These are phyloP conservation scores for Mesorhabditis belari DNA, from an alignment of 2,888 invertebrate species.

Conservation along the genomic window DNA sequence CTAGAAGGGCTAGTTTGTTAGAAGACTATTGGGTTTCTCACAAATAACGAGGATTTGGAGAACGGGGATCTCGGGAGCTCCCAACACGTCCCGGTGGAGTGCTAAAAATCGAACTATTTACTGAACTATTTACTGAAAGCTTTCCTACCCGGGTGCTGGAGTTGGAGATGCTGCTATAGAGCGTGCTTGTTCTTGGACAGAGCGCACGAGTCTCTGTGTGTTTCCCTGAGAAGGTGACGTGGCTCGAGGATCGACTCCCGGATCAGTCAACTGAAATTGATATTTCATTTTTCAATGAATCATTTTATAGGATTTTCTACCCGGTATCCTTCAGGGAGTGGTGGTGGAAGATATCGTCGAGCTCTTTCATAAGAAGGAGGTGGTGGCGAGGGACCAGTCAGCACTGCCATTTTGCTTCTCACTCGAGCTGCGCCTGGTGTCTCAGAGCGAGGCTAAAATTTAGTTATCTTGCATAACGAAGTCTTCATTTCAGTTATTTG, in stretches of 20 bases:
- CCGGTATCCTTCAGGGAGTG: constrained; percentile 45
- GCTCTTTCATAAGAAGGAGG: constrained; percentile 47
- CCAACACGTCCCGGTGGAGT: background rate
- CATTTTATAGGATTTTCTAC: constrained; percentile 25
- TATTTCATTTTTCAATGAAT: background rate
- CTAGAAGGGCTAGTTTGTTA: background rate
- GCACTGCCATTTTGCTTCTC: constrained; percentile 23
- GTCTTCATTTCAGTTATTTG: too few species aligned
- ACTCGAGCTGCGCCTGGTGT: constrained; percentile 9
- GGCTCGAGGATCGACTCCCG: constrained; percentile 23
- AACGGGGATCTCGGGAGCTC: background rate
- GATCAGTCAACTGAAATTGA: constrained; percentile 26
- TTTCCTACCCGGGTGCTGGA: background rate
- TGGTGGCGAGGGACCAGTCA: constrained; percentile 41
- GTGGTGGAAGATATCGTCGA: constrained; percentile 44
- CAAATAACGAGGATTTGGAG: background rate
- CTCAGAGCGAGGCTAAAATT: background rate
- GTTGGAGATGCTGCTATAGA: background rate
- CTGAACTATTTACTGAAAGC: background rate
- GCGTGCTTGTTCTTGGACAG: constrained; percentile 11
- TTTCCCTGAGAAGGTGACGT: constrained; percentile 37
- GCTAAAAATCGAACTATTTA: background rate
- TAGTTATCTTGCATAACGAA: too few species aligned
- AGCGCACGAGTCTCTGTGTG: constrained; percentile 36
- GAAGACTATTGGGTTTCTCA: constrained; percentile 32